phyloP scores from a whole-genome alignment of 2,797 vertebrate genomes.

The Picus viridis region DNA sequence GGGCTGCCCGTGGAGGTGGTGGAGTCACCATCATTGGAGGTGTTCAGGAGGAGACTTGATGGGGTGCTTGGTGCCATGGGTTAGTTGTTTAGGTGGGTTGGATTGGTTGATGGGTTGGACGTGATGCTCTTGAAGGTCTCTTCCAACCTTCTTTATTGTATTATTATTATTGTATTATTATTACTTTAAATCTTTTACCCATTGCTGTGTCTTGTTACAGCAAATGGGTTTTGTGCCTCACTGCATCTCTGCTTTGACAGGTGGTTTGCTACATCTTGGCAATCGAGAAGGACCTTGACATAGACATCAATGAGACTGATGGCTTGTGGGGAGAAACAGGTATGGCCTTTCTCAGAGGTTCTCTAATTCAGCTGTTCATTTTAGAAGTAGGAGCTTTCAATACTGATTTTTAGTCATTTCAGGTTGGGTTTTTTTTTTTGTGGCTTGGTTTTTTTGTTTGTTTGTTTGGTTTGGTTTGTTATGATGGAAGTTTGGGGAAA shows the following conservation, averaged over 20 bases:
- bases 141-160: too few relatives aligned
- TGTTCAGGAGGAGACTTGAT: too few relatives aligned
- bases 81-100: too few relatives aligned
- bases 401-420: not conserved
- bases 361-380: not conserved
- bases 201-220: not conserved
- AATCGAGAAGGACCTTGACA: conserved; percentile 84
- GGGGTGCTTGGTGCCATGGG: too few relatives aligned
- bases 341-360: conserved; percentile 63
- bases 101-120: too few relatives aligned
- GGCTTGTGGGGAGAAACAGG: conserved; percentile 99
- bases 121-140: too few relatives aligned
- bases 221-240: not conserved
- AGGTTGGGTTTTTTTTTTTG: too few relatives aligned
- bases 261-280: conserved; percentile 90
- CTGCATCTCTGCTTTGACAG: conserved; percentile 78
- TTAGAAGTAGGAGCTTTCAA: not conserved
- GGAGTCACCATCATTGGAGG: too few relatives aligned
- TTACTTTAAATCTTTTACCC: not conserved
- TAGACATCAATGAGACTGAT: conserved; percentile 94
- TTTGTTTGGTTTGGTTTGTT: not conserved
- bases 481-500: not conserved
- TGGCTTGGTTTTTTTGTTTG: too few relatives aligned
- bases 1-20: too few relatives aligned
- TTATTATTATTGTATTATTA: too few relatives aligned